phyloP scores from a whole-genome alignment of 2,113 vertebrate genomes.

The Rhagologus leucostigma region DNA sequence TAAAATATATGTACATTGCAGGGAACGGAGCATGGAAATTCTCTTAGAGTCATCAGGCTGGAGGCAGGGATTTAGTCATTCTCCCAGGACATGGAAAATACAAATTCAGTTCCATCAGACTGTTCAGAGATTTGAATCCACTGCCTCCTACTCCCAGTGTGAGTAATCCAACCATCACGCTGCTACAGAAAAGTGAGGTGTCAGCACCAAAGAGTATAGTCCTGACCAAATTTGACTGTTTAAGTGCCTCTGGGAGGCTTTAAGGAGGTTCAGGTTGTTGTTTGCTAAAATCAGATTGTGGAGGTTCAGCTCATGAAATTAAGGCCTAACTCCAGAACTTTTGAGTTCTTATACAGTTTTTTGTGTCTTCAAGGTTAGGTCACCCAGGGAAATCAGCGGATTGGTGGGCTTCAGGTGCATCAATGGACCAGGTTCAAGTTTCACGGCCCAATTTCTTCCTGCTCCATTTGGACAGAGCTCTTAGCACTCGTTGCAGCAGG shows the following conservation, averaged over 20 bases:
- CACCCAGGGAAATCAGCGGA: not conserved
- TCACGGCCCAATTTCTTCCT: not conserved
- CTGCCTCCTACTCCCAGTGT: not conserved
- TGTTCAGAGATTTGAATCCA: slow-evolving; percentile 17
- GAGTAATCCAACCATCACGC: not conserved
- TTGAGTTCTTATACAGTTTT: not conserved
- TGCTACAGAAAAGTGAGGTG: not conserved
- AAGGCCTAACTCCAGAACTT: not conserved
- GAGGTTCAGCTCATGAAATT: not conserved
- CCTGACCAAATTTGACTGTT: not conserved
- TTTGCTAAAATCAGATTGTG: not conserved
- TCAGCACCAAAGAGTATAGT: not conserved
- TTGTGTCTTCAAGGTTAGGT: not conserved
- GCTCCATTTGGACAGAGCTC: not conserved
- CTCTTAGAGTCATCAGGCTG: not conserved
- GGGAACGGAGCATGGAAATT: not conserved
- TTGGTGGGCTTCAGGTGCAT: not conserved
- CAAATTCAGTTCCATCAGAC: not conserved
- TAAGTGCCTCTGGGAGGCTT: not conserved
- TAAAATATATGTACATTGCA: not conserved
- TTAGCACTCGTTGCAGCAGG: not conserved
- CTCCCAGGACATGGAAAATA: not conserved
- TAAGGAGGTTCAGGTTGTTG: not conserved
- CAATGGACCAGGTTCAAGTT: not conserved
- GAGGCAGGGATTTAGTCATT: slow-evolving; percentile 4